Evolutionary conservation across 1,140 invertebrate species (phyloP).

Genomic region (Druon quercuslanigerum): DNA sequence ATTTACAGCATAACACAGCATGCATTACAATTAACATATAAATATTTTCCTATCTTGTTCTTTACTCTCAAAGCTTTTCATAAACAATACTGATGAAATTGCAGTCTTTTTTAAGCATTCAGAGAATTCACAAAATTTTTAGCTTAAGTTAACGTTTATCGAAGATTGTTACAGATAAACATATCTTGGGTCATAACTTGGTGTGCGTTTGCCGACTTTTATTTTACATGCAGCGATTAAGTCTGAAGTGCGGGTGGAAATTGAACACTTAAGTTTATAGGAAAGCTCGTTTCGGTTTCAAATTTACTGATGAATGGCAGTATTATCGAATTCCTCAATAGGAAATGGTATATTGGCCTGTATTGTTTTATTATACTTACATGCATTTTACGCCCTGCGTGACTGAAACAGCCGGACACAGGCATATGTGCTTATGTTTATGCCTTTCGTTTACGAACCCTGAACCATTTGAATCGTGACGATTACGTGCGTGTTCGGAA

Average conservation of each 20-base stretch:
- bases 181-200: no score
- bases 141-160: no score
- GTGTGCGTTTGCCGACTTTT: no score
- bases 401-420: slow-evolving; percentile 2
- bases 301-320: not conserved
- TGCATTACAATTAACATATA: not conserved
- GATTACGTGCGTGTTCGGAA: slow-evolving; percentile 16
- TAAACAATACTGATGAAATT: no score
- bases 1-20: no score
- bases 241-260: not conserved
- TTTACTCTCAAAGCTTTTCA: no score
- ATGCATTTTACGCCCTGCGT: not conserved
- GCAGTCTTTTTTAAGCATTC: no score
- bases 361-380: not conserved
- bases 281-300: not conserved
- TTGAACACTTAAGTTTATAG: not conserved
- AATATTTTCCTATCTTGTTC: no score
- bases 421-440: slow-evolving; percentile 3
- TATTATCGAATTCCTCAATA: not conserved
- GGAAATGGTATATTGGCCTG: not conserved
- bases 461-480: slow-evolving; percentile 12
- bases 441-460: slow-evolving; percentile 1
- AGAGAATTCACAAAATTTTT: no score
- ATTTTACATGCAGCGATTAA: no score
- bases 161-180: no score